Evolutionary conservation across 2,888 invertebrate species (phyloP), one percentile per base, ranked within the genome.

Genomic region (Neoscelio sp.): DNA sequence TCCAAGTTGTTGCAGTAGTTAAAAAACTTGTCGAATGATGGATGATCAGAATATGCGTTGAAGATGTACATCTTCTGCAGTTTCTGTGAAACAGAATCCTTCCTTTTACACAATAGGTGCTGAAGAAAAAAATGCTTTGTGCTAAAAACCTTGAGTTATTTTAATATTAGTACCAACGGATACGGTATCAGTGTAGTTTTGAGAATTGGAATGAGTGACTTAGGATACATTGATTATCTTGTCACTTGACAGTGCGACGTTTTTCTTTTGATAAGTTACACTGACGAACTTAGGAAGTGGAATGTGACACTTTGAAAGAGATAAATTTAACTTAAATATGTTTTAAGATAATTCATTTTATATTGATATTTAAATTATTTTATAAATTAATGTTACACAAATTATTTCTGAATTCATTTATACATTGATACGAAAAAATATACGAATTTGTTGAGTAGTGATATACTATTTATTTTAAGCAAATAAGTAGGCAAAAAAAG

Each of bases 31-130:
- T 50, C 40, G 40, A 44, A 68, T 71, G 71, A 71, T 71, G 60
- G 35, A 71, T 71, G 60, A 40, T 26, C 8, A 10, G 30, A 12
- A 48, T 62, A 40, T 52, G 23, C 42, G 17, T 35, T 26, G 18
- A 71, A 62, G 38, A 71, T 46, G 71, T 71, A 28, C 68, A 50
- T 62, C 54, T 71, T 64, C 64, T 38, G 64, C 13, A n/a, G 40
- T 58, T 68, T 48, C 48, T 30, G 12, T 67, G 54, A 28, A 73
- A 46, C 38, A 23, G 48, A 73, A 54, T 46, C 64, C 56, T 56
- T 73, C 50, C 10, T 54, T 60, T 28, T 0, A 7, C 35, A 46
- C 44, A 60, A 44, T 35, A 7, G 33, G 6, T 30, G 44, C 23
- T 7, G 46, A 5, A 28, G 6, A 18, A 1, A 56, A 54, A 67